Evolutionary conservation across 1,140 invertebrate genomes (phyloP).

Genomic region (Aradophagus sp.): DNA sequence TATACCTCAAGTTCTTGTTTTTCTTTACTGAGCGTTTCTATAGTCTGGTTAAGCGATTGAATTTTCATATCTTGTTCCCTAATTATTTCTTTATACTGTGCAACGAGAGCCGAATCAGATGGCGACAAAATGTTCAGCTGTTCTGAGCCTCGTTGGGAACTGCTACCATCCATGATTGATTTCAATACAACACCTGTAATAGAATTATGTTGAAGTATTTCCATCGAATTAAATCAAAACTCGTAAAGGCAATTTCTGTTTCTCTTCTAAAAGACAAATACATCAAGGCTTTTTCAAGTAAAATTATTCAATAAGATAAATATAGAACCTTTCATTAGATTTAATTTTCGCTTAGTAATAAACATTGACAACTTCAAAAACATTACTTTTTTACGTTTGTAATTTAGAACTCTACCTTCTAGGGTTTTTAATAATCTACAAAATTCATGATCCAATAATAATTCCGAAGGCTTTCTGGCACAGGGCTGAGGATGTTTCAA

Average conservation of each 20-base stretch:
- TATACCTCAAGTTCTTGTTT: slow-evolving; percentile 76
- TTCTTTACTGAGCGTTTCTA: slow-evolving; percentile 75
- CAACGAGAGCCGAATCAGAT: slow-evolving; percentile 78
- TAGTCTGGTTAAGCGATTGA: slow-evolving; percentile 77
- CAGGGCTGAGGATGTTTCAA: slow-evolving; percentile 94
- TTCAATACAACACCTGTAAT: slow-evolving; percentile 76
- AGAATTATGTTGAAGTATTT: too few relatives aligned
- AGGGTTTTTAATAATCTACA: slow-evolving; percentile 89
- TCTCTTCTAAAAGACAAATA: too few relatives aligned
- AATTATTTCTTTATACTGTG: slow-evolving; percentile 92
- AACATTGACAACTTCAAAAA: too few relatives aligned
- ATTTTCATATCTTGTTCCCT: slow-evolving; percentile 88
- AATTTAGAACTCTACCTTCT: too few relatives aligned
- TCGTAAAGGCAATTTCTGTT: too few relatives aligned
- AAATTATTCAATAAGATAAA: too few relatives aligned
- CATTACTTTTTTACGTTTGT: too few relatives aligned
- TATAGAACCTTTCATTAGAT: too few relatives aligned
- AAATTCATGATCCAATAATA: slow-evolving; percentile 97
- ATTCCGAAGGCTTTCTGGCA: slow-evolving; percentile 83
- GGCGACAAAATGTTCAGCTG: slow-evolving; percentile 61
- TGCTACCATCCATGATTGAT: slow-evolving; percentile 74
- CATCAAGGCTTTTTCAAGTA: neutral
- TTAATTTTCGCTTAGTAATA: too few relatives aligned
- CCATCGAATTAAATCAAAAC: slow-evolving; percentile 3
- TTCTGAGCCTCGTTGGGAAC: slow-evolving; percentile 63